Percentiles rank a stretch among this genome's conserved stretches.
Conservation (phyloP, 1,140 invertebrate genomes). For the Odontomachus brunneus region DNA sequence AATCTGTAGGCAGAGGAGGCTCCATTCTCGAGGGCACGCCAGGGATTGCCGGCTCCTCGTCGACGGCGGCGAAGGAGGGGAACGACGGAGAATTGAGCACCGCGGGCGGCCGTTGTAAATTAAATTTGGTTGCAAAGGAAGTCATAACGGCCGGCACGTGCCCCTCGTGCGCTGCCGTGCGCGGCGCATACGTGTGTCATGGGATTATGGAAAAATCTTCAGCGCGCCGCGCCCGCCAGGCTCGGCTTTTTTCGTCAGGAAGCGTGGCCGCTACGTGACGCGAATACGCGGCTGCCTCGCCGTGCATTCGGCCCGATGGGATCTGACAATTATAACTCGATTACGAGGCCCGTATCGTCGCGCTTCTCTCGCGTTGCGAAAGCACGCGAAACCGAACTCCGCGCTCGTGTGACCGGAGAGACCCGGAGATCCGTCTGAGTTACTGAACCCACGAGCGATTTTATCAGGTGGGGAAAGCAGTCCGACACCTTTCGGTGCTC, state of each 20-base stretch:
- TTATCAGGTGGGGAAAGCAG: too few species aligned
- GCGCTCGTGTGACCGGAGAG: too few species aligned
- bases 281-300: slow-evolving; percentile 60
- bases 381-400: too few species aligned
- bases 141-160: slow-evolving; percentile 78
- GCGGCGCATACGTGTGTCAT: slow-evolving; percentile 53
- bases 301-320: slow-evolving; percentile 6
- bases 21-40: slow-evolving; percentile 45
- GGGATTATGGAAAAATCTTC: slow-evolving; percentile 74
- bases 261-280: slow-evolving; percentile 77
- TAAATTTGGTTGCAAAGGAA: slow-evolving; percentile 76
- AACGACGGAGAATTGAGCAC: slow-evolving; percentile 71
- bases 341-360: slow-evolving; percentile 56
- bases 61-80: slow-evolving; percentile 17
- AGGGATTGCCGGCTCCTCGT: not conserved
- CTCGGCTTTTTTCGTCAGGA: slow-evolving; percentile 69
- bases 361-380: slow-evolving; percentile 50
- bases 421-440: too few species aligned
- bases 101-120: slow-evolving; percentile 75
- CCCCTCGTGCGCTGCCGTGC: slow-evolving; percentile 37
- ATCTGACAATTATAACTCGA: slow-evolving; percentile 68
- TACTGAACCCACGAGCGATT: too few species aligned
- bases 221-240: not conserved
- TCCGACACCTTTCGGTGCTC: too few species aligned
- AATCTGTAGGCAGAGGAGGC: slow-evolving; percentile 40